A percentile compares a stretch with the other conserved stretches of the same genome.
Conservation (phyloP, 2,888 invertebrate genomes). For the Drosophila villosipedis region DNA sequence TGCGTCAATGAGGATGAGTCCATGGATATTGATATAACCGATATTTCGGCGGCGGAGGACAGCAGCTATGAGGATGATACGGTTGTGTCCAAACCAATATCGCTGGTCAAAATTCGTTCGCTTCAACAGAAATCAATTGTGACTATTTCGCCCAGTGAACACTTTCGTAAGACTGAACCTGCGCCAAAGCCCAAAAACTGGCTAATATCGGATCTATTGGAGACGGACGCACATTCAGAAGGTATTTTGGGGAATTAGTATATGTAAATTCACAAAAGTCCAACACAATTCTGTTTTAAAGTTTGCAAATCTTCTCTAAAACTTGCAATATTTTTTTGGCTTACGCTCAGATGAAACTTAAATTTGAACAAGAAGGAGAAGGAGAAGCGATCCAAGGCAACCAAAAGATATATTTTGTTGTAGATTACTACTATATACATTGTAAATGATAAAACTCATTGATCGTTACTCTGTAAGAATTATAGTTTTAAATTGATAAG, state of each 20-base stretch:
- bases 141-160: conserved; percentile 38
- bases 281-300: neutral
- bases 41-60: conserved; percentile 82
- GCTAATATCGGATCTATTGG: conserved; percentile 82
- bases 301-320: neutral
- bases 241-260: conserved; percentile 35
- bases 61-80: conserved; percentile 47
- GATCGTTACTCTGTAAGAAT: neutral
- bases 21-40: conserved; percentile 85
- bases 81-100: conserved; percentile 65
- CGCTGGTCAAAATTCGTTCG: conserved; percentile 72
- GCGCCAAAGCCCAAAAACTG: conserved; percentile 77
- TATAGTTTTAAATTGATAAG: neutral
- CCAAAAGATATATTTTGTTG: neutral
- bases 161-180: conserved; percentile 48
- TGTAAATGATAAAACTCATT: neutral
- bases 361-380: neutral
- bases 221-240: conserved; percentile 65
- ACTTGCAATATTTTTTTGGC: neutral
- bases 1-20: conserved; percentile 84
- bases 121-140: conserved; percentile 44
- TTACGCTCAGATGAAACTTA: neutral
- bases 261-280: neutral
- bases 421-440: neutral
- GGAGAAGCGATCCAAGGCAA: neutral